These are phyloP conservation scores for Parotia lawesii DNA, from an alignment of 2,113 vertebrate genomes.

Conservation along the genomic window DNA sequence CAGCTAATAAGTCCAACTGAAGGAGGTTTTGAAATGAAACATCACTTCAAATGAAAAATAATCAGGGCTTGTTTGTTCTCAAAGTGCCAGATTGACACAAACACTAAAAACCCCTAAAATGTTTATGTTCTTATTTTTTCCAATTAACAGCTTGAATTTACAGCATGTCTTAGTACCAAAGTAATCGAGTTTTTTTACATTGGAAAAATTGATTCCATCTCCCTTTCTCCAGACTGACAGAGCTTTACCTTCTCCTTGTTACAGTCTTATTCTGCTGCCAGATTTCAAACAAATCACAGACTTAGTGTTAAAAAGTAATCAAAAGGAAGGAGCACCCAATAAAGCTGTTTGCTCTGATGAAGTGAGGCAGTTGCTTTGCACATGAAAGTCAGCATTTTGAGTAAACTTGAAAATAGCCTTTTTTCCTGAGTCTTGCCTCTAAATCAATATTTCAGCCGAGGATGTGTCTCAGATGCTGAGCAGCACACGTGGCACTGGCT, in stretches of 20 bases:
- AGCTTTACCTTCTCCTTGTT: neutral
- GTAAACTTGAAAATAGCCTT: neutral
- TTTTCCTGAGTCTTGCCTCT: neutral
- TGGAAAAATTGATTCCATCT: neutral
- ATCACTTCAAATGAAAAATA: slow-evolving; percentile 8
- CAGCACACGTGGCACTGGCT: neutral
- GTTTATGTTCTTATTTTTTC: neutral
- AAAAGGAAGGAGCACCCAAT: neutral
- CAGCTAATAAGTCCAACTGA: neutral
- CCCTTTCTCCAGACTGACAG: neutral
- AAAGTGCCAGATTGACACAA: neutral
- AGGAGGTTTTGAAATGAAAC: neutral
- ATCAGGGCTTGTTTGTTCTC: neutral
- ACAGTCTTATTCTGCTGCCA: neutral
- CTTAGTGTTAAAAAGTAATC: neutral
- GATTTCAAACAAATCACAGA: neutral
- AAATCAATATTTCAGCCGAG: neutral
- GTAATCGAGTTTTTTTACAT: neutral
- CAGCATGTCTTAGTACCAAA: neutral
- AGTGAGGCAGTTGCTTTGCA: neutral
- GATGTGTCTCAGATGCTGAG: neutral
- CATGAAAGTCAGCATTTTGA: neutral
- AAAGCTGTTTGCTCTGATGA: neutral
- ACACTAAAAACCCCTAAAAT: neutral
- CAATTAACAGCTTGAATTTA: slow-evolving; percentile 23